Evolutionary conservation across 1,140 invertebrate species (phyloP), one percentile per base, ranked within the genome.

Genomic region (Myzus persicae): DNA sequence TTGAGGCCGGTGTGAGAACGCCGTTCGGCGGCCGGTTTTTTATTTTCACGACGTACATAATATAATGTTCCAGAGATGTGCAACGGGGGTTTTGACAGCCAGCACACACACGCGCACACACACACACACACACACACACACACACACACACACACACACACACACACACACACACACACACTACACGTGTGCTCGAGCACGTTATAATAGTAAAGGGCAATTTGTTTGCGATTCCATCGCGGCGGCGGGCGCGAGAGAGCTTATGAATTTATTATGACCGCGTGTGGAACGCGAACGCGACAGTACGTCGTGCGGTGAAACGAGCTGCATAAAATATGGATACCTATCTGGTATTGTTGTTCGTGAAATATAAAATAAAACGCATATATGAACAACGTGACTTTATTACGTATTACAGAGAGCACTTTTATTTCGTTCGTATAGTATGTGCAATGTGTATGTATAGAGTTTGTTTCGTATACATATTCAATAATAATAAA

Each of bases 191-290:
- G 87, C 36, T 40, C 88, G 48, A 89, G 48, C 88, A 89, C 46
- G 87, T 89, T 88, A 51, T 89, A 89, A 89, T 54, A 54, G 88
- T 26, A 38, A 76, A 92, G 76, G 76, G 91, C 91, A 92, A 92
- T 92, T 92, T 92, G 91, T 92, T 92, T 92, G 91, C 44, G 91
- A 92, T 92, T 46, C 67, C 67, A 82, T 92, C 91, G 91, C 31
- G 46, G 67, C 42, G 44, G n/a, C 81, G 81, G 11, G 59, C 22
- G n/a, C n/a, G 44, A 31, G n/a, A 93, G 91, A 54, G 26, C 91
- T 93, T 93, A 93, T 93, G 91, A 93, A 93, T 93, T 93, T 93
- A 93, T 93, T 93, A 93, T 93, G 81, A 85, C 90, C 81, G 91
- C 91, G 76, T 40, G 91, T 51, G 91, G 46, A 93, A 93, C 91